These are phyloP conservation scores for Uropetala carovei DNA, from an alignment of 2,888 invertebrate species.

Conservation along the genomic window DNA sequence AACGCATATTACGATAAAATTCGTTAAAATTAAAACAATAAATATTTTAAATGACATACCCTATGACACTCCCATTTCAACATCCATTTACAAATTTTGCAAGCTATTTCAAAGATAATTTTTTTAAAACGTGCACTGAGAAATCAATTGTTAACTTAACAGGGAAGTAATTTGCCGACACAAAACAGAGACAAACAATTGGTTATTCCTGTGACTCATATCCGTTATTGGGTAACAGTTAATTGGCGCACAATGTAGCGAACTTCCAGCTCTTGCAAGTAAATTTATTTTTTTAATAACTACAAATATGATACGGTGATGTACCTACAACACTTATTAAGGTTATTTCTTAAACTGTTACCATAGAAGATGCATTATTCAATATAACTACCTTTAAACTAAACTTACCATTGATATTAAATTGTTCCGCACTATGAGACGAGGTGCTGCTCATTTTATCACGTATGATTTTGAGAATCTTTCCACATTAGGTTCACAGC, in stretches of 20 bases:
- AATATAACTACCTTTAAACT: background rate
- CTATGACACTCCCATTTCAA: no score
- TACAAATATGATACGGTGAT: no score
- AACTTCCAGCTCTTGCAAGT: background rate
- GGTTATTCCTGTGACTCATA: constrained; percentile 40
- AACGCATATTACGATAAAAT: no score
- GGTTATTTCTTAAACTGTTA: no score
- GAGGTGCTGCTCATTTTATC: constrained; percentile 66
- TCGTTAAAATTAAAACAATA: no score
- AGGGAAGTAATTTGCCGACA: background rate
- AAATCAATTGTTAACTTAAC: no score
- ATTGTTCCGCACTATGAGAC: constrained; percentile 68
- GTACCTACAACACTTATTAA: no score
- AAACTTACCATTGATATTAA: constrained; percentile 68
- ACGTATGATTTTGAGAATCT: background rate
- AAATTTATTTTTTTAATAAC: background rate
- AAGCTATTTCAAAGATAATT: no score
- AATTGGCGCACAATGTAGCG: constrained; percentile 16
- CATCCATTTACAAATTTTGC: no score
- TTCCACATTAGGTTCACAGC: background rate
- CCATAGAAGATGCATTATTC: no score
- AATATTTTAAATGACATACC: no score
- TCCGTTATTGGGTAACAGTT: constrained; percentile 49
- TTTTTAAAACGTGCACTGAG: no score
- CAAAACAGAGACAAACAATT: background rate